Conservation (phyloP, 1,140 invertebrate species). For the Lepeophtheirus salmonis region DNA sequence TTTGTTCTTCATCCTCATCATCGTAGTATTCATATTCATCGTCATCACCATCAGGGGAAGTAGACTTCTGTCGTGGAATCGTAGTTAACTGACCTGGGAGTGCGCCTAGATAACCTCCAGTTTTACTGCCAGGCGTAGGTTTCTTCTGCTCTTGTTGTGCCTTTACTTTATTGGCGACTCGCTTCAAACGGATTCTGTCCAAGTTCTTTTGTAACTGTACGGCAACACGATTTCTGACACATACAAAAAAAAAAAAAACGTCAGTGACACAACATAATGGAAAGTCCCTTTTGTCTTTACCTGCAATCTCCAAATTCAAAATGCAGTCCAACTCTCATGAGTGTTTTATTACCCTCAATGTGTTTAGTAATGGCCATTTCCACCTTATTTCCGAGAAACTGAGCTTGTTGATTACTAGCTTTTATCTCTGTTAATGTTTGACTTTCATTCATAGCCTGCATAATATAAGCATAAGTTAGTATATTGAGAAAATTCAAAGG, state of each 20-base stretch:
- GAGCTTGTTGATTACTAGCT: slow-evolving; percentile 47
- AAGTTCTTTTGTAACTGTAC: slow-evolving; percentile 18
- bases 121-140: neutral
- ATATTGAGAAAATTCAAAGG: neutral
- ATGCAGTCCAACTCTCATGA: slow-evolving; percentile 74
- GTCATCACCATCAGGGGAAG: neutral
- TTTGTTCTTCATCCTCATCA: neutral
- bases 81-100: neutral
- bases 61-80: neutral
- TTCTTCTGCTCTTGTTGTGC: neutral
- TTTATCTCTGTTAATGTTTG: slow-evolving; percentile 6
- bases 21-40: slow-evolving; percentile 4
- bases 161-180: slow-evolving; percentile 11
- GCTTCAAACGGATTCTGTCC: slow-evolving; percentile 17
- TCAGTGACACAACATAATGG: too few relatives aligned
- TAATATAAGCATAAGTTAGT: neutral
- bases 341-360: slow-evolving; percentile 71
- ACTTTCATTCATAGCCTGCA: slow-evolving; percentile 6
- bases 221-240: slow-evolving; percentile 16
- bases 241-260: too few relatives aligned
- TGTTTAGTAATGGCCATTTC: slow-evolving; percentile 90
- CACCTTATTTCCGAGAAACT: slow-evolving; percentile 83
- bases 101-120: neutral
- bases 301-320: slow-evolving; percentile 69
- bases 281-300: slow-evolving; percentile 3